Conservation (phyloP, 1,140 invertebrate species). For the Drosophila sproati region DNA sequence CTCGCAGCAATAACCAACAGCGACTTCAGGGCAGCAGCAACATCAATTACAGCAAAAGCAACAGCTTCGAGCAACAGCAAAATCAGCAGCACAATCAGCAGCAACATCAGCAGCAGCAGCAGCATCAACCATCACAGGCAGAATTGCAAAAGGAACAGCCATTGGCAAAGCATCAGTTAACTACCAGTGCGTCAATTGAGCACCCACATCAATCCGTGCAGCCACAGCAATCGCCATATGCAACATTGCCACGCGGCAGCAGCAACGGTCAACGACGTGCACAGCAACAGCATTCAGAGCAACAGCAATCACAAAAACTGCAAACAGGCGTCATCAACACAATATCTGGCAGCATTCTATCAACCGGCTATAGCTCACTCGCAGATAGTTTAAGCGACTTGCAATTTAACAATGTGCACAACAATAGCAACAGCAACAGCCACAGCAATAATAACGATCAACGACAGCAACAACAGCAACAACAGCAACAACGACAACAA, state of each 20-base stretch:
- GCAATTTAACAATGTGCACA: conserved; percentile 58
- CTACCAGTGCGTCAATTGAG: conserved; percentile 74
- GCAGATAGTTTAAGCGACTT: conserved; percentile 59
- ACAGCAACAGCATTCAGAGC: conserved; percentile 30
- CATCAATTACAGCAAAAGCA: conserved; percentile 27
- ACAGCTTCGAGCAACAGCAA: conserved; percentile 41
- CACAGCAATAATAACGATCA: conserved; percentile 20
- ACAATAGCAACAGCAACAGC: conserved; percentile 28
- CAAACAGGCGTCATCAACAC: conserved; percentile 74
- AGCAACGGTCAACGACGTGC: conserved; percentile 7
- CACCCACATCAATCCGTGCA: conserved; percentile 45
- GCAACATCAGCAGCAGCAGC: conserved; percentile 31
- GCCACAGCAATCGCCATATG: conserved; percentile 72
- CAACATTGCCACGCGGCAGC: conserved; percentile 66
- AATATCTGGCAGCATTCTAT: conserved; percentile 77
- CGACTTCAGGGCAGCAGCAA: conserved; percentile 27
- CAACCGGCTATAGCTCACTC: conserved; percentile 54
- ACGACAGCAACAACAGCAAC: conserved; percentile 20
- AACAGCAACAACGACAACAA: conserved; percentile 21
- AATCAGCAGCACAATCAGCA: not conserved
- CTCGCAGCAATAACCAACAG: conserved; percentile 19
- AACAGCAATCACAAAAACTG: conserved; percentile 33
- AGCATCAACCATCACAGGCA: conserved; percentile 23
- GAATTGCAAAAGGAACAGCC: conserved; percentile 34
- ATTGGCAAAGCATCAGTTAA: conserved; percentile 61